Evolutionary conservation across 2,888 invertebrate species (phyloP).

Genomic region (Dynastes maya): DNA sequence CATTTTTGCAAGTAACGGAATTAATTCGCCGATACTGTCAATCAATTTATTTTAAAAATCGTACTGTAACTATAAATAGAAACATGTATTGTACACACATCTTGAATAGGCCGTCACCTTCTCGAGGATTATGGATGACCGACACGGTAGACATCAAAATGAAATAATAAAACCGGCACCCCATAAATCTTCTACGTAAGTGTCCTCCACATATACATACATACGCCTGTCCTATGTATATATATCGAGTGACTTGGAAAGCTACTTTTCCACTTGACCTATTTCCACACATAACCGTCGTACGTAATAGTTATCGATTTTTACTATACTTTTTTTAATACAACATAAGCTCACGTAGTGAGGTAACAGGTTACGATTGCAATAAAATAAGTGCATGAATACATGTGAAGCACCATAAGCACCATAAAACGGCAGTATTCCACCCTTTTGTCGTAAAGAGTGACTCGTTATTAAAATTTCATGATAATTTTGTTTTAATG

Average conservation of each 20-base stretch:
- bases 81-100: neutral
- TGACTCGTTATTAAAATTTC: too few relatives aligned
- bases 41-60: too few relatives aligned
- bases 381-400: neutral
- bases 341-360: neutral
- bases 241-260: neutral
- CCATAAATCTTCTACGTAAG: neutral
- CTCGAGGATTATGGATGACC: neutral
- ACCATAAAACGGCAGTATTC: too few relatives aligned
- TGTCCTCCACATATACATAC: slow-evolving; percentile 8
- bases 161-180: slow-evolving; percentile 2
- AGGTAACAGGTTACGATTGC: neutral
- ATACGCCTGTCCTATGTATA: slow-evolving; percentile 1
- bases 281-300: slow-evolving; percentile 7
- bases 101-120: neutral
- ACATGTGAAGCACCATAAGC: neutral
- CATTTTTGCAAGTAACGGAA: neutral
- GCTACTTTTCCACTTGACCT: slow-evolving; percentile 38
- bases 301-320: slow-evolving; percentile 27
- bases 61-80: too few relatives aligned
- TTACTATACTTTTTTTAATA: slow-evolving; percentile 18
- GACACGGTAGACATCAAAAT: neutral
- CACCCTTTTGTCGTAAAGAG: too few relatives aligned
- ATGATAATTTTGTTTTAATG: too few relatives aligned
- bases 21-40: too few relatives aligned